Base-by-base conservation (phyloP, 2,113 vertebrate genomes). In the Sporophila hypoxantha region DNA sequence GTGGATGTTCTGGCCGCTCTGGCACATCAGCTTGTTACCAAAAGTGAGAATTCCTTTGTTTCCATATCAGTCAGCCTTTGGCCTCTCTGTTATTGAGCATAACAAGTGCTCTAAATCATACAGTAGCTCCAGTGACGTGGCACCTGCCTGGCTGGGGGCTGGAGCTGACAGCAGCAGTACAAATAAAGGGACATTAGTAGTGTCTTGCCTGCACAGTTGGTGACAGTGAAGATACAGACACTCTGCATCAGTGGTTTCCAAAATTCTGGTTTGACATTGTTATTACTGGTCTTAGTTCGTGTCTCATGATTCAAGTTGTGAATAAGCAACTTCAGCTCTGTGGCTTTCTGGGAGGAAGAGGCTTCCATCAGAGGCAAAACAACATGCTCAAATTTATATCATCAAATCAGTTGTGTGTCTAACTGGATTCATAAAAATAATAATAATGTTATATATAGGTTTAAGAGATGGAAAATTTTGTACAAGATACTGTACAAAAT, bases 1-100 rank as follows among this genome's bases (percentile, higher is more conserved):
- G 13, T 15, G 25, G 76, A 18, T 0, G 0, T 68, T 69, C 9
- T 69, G 9, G 6, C 32, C 10, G 3, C 8, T 46, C 14, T 22
- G 49, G 21, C 23, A n/a, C 2, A 4, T 56, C 44, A 69, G 16
- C 30, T 14, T 42, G 32, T 41, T 70, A 49, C 27, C 55, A 44
- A 39, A 75, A 80, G 47, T 27, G 34, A 82, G 41, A 66, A 42
- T 61, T 15, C 14, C 8, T 66, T 76, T 85, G 60, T 80, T 87
- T 74, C 68, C 21, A 1, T 32, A 5, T 62, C 7, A 0, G 47
- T 79, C 59, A 50, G 76, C 37, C 64, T 69, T 34, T 74, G 42
- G 25, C 56, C 46, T 87, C 56, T 50, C 61, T 62, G 73, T 73
- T 75, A 26, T 80, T 1, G 2, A 75, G 66, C 75, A 52, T 29